Base-by-base conservation (phyloP, 2,797 vertebrate species). In the Ambastaia sidthimunki region DNA sequence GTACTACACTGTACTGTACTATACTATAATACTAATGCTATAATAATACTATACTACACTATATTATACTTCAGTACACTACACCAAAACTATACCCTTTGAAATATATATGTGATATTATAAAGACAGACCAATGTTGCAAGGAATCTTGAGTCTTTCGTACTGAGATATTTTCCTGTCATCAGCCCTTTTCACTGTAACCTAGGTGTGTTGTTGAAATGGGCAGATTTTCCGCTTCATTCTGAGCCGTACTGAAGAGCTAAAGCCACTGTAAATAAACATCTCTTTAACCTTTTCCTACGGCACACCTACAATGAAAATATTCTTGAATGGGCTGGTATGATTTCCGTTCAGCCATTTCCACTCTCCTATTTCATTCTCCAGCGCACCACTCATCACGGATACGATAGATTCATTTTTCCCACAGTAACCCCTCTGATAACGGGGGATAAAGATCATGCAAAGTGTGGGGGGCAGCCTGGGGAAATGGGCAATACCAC, bases 281-380 rank as follows among this genome's bases (percentile, higher is more conserved):
- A 86, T 74, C 65, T 74, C 83, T 68, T 84, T 83, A 71, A 85
- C 80, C 74, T 84, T 83, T 89, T 75, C 85, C 87, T 82, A 83
- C 67, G 88, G 28, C 87, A 92, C 89, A 90, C 91, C 92, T 92
- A 87, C 83, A 89, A 90, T 88, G 84, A 92, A 92, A 93, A 92
- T 89, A 92, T 84, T 87, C 83, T 65, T 86, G 55, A 88, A 85
- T 88, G 71, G 60, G 78, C 81, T 88, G 78, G 72, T 81, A 85
- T 68, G 75, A 85, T 89, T 93, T 93, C 90, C 90, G 88, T 76
- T 80, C 63, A 52, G 77, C 83, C 41, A 31, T 83, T 84, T 69
- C 84, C 76, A 78, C 78, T 52, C 86, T 89, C 87, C 80, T 28
- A 84, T 86, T 87, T 67, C 78, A 80, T 59, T 85, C 81, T 80